A percentile compares a stretch with the other conserved stretches of the same genome.
Evolutionary conservation across 2,113 vertebrate genomes (phyloP).

Genomic region (Cottus gobio): DNA sequence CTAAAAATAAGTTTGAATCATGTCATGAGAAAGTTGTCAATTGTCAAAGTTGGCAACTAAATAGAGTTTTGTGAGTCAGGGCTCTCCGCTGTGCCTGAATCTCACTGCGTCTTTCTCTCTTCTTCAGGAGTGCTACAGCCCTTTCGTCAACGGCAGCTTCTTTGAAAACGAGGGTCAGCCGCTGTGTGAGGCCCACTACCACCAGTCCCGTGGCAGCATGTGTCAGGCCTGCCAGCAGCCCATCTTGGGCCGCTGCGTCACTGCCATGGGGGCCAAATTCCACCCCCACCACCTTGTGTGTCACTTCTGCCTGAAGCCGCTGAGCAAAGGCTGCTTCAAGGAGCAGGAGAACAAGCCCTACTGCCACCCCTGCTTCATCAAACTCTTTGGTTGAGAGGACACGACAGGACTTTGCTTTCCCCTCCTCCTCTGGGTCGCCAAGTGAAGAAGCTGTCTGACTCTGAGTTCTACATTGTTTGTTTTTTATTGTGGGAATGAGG

Average conservation of each 20-base stretch:
- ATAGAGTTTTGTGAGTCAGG: slow-evolving; percentile 26
- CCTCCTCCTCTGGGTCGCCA: neutral
- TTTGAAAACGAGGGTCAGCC: slow-evolving; percentile 92
- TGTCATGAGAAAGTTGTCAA: slow-evolving; percentile 45
- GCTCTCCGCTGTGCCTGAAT: neutral
- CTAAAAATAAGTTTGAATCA: slow-evolving; percentile 32
- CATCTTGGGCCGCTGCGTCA: slow-evolving; percentile 92
- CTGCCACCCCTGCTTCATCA: slow-evolving; percentile 94
- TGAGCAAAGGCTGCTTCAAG: slow-evolving; percentile 94
- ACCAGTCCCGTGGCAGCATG: slow-evolving; percentile 89
- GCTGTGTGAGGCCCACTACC: slow-evolving; percentile 92
- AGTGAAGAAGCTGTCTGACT: slow-evolving; percentile 42
- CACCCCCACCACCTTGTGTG: slow-evolving; percentile 95
- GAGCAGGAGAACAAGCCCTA: slow-evolving; percentile 94
- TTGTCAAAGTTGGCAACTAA: slow-evolving; percentile 32
- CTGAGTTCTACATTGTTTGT: slow-evolving; percentile 19
- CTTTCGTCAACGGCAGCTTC: slow-evolving; percentile 92
- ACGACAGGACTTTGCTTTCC: neutral
- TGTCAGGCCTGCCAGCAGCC: slow-evolving; percentile 93
- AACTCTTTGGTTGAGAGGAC: slow-evolving; percentile 85
- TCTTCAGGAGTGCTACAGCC: slow-evolving; percentile 88
- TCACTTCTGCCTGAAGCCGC: slow-evolving; percentile 91
- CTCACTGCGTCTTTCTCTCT: neutral
- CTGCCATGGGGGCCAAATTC: slow-evolving; percentile 92
- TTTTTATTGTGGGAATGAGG: slow-evolving; percentile 47